Base-by-base conservation (phyloP, 2,888 invertebrate species). In the Schizaphis graminum region DNA sequence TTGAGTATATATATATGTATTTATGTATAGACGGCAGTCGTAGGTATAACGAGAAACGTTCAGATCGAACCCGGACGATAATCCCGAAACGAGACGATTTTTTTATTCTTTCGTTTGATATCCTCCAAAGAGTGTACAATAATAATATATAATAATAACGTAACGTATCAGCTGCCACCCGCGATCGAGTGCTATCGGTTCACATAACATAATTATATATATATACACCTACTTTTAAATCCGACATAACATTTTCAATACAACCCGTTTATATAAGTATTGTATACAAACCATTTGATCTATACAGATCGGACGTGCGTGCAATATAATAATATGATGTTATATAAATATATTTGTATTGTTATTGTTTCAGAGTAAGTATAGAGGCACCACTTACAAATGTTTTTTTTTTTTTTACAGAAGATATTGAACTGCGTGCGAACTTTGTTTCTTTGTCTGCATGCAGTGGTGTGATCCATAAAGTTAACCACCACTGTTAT, bases 81-180 rank as follows among this genome's bases (percentile, higher is more conserved):
- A 77, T 77, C 77, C 21, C 21, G 77, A 77, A 35, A 77, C 77
- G 77, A 35, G 77, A 77, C 77, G 77, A 21, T 77, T 77, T 77
- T 77, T 77, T 53, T 7, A 21, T 77, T 77, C 35, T 77, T 77
- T 77, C 77, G 77, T 77, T 41, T 35, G 77, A 77, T 77, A 77
- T 77, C 77, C 77, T 77, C 35, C 35, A 41, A 77, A 77, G 21
- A 77, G 77, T 35, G 35, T 35, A 77, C 44, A 41, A 77, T 77
- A 77, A 77, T 77, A 77, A 77, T 77, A 77, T 41, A 67, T 87
- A 87, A 47, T n/a, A 53, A 49, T 49, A 87, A 49, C 87, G 87
- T 21, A 87, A 53, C 53, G 24, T 21, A 77, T 77, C 77, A 77
- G 86, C 47, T 41, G 41, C 47, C 86, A 28, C 86, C 86, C 86